Evolutionary conservation across 2,797 vertebrate genomes (phyloP).

Genomic region (Microctenopoma lineatum): DNA sequence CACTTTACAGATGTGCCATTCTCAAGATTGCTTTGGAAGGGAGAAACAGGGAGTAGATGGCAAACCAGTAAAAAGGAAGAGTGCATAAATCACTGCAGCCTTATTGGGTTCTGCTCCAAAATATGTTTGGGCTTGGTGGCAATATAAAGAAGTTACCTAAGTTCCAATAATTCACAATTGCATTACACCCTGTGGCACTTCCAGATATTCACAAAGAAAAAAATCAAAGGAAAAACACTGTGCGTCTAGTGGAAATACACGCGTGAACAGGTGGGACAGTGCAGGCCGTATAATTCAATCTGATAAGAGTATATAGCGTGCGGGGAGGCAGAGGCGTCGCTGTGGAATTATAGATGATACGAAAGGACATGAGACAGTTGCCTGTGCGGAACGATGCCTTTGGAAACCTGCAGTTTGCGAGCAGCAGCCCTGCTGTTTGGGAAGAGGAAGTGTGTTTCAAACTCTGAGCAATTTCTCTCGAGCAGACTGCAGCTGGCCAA

Average conservation of each 20-base stretch:
- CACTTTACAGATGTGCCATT: constrained; percentile 62
- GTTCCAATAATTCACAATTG: constrained; percentile 76
- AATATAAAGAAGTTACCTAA: constrained; percentile 74
- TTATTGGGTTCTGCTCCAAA: constrained; percentile 72
- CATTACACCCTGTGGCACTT: constrained; percentile 64
- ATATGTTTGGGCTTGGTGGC: constrained; percentile 66
- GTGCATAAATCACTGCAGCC: constrained; percentile 70
- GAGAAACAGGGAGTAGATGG: constrained; percentile 42
- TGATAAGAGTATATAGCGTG: constrained; percentile 25
- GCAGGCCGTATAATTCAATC: constrained; percentile 56
- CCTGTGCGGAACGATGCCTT: constrained; percentile 35
- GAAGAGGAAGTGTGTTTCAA: constrained; percentile 57
- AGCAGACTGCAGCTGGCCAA: constrained; percentile 74
- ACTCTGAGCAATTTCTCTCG: constrained; percentile 63
- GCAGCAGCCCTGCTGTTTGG: constrained; percentile 40
- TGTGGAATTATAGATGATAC: constrained; percentile 58
- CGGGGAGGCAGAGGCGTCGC: constrained; percentile 27
- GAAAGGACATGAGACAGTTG: constrained; percentile 63
- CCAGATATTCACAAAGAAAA: constrained; percentile 34
- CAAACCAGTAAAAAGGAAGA: constrained; percentile 46
- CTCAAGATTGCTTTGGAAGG: constrained; percentile 48
- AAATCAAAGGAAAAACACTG: constrained; percentile 11
- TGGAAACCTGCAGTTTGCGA: constrained; percentile 48
- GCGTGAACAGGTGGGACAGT: constrained; percentile 61
- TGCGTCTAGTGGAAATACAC: constrained; percentile 53